Percentiles rank a stretch among this genome's conserved stretches.
Evolutionary conservation across 1,140 invertebrate genomes (phyloP).

Genomic region (Sminthurinus signatus): DNA sequence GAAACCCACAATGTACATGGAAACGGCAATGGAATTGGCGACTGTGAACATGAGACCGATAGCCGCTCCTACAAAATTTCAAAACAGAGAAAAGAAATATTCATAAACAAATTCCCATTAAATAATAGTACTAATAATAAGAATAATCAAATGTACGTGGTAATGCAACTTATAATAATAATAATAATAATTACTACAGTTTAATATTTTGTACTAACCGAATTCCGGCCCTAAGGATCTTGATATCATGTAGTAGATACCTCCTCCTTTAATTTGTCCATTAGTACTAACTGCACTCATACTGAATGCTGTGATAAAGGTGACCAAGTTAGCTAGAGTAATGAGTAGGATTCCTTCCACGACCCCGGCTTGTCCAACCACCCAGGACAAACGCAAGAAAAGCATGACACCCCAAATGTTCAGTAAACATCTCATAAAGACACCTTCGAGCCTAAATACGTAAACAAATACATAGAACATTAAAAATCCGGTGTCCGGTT

Average conservation of each 20-base stretch:
- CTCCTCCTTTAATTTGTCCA: slow-evolving; percentile 50
- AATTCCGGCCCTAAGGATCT: slow-evolving; percentile 60
- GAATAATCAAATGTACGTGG: too few species aligned
- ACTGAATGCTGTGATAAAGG: slow-evolving; percentile 55
- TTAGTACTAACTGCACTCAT: slow-evolving; percentile 66
- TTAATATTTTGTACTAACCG: too few species aligned
- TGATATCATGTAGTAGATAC: slow-evolving; percentile 58
- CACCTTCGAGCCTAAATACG: neutral
- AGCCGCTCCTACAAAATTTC: too few species aligned
- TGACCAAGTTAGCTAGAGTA: slow-evolving; percentile 53
- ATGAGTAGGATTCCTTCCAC: slow-evolving; percentile 47
- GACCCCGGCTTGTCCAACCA: slow-evolving; percentile 56
- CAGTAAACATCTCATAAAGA: slow-evolving; percentile 52
- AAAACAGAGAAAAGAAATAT: too few species aligned
- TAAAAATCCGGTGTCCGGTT: neutral
- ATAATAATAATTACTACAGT: too few species aligned
- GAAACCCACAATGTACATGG: slow-evolving; percentile 61
- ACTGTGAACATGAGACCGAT: slow-evolving; percentile 57
- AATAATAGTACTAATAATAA: too few species aligned
- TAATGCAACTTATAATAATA: too few species aligned
- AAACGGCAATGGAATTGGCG: slow-evolving; percentile 58
- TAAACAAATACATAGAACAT: neutral
- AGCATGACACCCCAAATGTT: slow-evolving; percentile 62
- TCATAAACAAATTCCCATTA: too few species aligned
- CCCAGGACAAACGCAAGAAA: slow-evolving; percentile 56